Evolutionary conservation across 2,888 invertebrate species (phyloP), one percentile per base, ranked within the genome.

Genomic region (Megaustenia siamemsis): DNA sequence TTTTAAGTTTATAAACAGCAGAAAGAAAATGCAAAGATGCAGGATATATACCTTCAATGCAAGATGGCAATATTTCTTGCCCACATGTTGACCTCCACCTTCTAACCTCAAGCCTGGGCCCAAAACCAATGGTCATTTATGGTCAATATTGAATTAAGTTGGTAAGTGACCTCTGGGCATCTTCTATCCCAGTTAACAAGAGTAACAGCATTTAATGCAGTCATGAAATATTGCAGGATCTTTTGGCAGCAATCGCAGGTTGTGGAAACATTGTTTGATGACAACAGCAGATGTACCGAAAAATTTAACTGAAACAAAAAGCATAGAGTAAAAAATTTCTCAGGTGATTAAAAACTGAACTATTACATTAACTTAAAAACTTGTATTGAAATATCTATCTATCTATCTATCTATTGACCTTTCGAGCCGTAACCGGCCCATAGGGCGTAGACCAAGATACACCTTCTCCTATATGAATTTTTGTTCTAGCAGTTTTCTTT

Each of bases 61-160:
- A 78, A n/a, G 24, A 18, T 24, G 63, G 63, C 18, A 66, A 28
- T 40, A 15, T 43, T n/a, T n/a, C 78, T 28, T 45, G 43, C 0
- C 63, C 78, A 66, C 78, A 78, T 32, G 38, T 43, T 43, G 43
- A 1, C 45, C 15, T 8, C 28, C 63, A 24, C 24, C 28, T 45
- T 78, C 66, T n/a, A 78, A 43, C 66, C 78, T 78, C 66, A 78
- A 66, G 32, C 78, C 78, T 43, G 63, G 28, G 15, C 32, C 60
- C 78, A 78, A 1, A 40, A 18, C 78, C 78, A 78, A 8, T 78
- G 40, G 6, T 38, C 56, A 21, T n/a, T 49, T 5, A 77, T 38
- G 24, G 40, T 60, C 8, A 60, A 38, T 24, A 40, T 2, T 56
- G 77, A 1, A 38, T 60, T 38, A 6, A 60, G 32, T 12, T n/a